Evolutionary conservation across 2,113 vertebrate genomes (phyloP), one percentile per base, ranked within the genome.

Genomic region (Microcebus ravelobensis): DNA sequence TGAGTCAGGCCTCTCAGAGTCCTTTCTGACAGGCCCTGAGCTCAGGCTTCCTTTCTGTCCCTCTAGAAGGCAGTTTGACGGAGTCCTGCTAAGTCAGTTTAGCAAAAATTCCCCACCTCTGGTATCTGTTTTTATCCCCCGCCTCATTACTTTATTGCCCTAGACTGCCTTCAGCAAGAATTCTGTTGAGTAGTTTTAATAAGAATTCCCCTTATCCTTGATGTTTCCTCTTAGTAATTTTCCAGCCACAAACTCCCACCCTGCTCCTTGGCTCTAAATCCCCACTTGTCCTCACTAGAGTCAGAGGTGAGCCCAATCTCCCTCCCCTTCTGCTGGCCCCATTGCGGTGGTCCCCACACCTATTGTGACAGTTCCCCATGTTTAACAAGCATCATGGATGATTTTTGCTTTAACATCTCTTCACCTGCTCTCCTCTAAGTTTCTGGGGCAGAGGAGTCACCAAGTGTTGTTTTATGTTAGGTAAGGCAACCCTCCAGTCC

Each of bases 171-270:
- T 96, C 71, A 85, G 63, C 80, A 85, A 90, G 87, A 85, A 65
- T 55, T 80, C 79, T 36, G 31, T 79, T 85, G 63, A 63, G 42
- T 61, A 1, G 34, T 7, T 77, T 11, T 31, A 23, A 34, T 8
- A 84, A 93, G 82, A 96, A 96, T 86, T 86, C 29, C 81, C 87
- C 73, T 90, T 31, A 31, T 77, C 52, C 42, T 25, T 48, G 50
- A 34, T 50, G 45, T 48, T 94, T 57, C 91, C 87, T 90, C 87
- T 68, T 73, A 93, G 81, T 63, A 86, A 57, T 80, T 96, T 93
- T 90, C 91, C 91, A 93, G 20, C 25, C 23, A 57, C 8, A 23
- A 61, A 71, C 65, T 71, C 80, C 63, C 45, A 63, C 61, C 71
- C 11, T 25, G 18, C 29, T 59, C 50, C n/a, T 55, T 36, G 48